Evolutionary conservation across 2,113 vertebrate genomes (phyloP).

Genomic region (Hipposideros armiger): DNA sequence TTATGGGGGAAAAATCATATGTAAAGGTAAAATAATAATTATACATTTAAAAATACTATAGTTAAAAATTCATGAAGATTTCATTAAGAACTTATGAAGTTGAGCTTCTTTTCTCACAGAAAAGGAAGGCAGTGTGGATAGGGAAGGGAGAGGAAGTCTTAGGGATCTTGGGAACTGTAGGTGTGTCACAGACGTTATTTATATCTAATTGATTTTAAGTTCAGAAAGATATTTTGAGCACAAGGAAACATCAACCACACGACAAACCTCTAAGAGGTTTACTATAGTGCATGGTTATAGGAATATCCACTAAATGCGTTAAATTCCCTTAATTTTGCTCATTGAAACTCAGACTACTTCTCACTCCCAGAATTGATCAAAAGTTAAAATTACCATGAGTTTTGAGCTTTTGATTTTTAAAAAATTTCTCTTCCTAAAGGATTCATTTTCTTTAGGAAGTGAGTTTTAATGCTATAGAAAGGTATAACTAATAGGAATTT

Average conservation of each 20-base stretch:
- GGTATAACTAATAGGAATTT: slow-evolving; percentile 73
- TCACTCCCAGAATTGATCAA: not conserved
- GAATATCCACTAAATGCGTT: not conserved
- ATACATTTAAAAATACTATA: slow-evolving; percentile 53
- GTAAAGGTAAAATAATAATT: slow-evolving; percentile 42
- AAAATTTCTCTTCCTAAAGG: not conserved
- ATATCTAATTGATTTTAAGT: slow-evolving; percentile 64
- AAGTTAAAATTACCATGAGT: slow-evolving; percentile 10
- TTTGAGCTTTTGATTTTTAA: not conserved
- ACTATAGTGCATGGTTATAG: not conserved
- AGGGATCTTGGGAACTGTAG: slow-evolving; percentile 23
- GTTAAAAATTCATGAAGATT: slow-evolving; percentile 62
- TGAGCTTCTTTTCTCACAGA: slow-evolving; percentile 39
- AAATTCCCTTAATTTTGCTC: not conserved
- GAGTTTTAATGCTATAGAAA: slow-evolving; percentile 72
- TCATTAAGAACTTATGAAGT: slow-evolving; percentile 57
- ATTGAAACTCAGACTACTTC: not conserved
- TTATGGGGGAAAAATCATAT: not conserved
- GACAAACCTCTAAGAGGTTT: not conserved
- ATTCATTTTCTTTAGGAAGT: slow-evolving; percentile 73
- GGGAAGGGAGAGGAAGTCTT: slow-evolving; percentile 42
- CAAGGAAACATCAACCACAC: not conserved
- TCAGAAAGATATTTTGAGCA: slow-evolving; percentile 57
- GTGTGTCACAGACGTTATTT: slow-evolving; percentile 33
- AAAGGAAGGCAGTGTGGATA: not conserved